Percentiles rank a stretch among this genome's conserved stretches.
Evolutionary conservation across 2,113 vertebrate species (phyloP).

Genomic region (Promerops cafer): DNA sequence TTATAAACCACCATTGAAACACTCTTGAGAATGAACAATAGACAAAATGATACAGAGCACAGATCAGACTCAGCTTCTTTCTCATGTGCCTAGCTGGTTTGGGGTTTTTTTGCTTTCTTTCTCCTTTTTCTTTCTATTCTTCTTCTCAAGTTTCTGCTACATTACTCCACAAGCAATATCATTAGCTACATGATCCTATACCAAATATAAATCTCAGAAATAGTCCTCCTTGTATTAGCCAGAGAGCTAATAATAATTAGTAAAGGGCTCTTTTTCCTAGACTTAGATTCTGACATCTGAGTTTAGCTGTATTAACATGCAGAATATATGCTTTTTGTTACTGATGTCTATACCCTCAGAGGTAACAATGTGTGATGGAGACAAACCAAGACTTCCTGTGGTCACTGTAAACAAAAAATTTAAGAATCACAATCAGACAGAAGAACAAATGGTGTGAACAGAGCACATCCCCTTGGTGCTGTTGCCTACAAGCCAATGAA

Average conservation of each 20-base stretch:
- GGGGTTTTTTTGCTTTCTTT: not conserved
- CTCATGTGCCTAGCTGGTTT: not conserved
- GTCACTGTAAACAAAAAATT: not conserved
- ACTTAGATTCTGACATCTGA: not conserved
- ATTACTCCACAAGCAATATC: not conserved
- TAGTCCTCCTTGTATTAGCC: not conserved
- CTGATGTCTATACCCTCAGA: not conserved
- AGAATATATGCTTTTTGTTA: not conserved
- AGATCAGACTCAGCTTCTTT: not conserved
- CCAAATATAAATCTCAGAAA: not conserved
- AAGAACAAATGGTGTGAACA: not conserved
- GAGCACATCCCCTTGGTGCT: not conserved
- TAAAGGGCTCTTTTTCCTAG: not conserved
- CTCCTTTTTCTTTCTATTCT: not conserved
- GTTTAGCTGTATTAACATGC: not conserved
- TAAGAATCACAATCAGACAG: not conserved
- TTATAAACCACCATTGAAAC: not conserved
- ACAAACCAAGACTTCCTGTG: not conserved
- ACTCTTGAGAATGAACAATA: not conserved
- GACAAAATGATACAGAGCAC: not conserved
- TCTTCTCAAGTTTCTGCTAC: not conserved
- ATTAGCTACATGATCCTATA: not conserved
- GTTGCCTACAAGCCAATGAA: not conserved
- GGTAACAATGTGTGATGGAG: not conserved
- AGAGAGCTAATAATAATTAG: not conserved